These are phyloP conservation scores for Mesitornis unicolor DNA, from an alignment of 2,113 vertebrate genomes.

Conservation along the genomic window DNA sequence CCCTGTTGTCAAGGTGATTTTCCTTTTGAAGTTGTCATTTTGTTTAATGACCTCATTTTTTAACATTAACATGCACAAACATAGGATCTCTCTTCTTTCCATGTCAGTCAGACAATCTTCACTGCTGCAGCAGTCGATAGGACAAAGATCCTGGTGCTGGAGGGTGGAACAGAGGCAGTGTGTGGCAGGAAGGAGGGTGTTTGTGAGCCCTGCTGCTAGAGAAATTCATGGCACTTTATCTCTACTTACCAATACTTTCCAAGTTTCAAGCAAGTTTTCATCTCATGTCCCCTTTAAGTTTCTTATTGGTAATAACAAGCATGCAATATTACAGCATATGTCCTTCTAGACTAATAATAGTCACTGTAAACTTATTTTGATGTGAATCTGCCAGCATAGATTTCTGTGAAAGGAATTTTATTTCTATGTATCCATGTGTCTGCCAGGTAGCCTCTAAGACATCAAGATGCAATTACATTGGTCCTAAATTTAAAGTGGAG, in stretches of 20 bases:
- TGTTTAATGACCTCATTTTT: not conserved
- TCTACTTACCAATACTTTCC: not conserved
- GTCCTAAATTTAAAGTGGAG: not conserved
- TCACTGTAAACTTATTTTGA: not conserved
- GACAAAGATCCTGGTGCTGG: not conserved
- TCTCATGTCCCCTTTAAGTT: not conserved
- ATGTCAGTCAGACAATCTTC: not conserved
- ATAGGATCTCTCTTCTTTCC: not conserved
- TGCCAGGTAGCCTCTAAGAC: not conserved
- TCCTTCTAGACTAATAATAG: not conserved
- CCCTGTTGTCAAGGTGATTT: constrained; percentile 37
- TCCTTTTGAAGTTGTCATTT: constrained; percentile 20
- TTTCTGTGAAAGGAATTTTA: not conserved
- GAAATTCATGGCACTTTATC: not conserved
- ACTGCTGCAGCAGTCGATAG: not conserved
- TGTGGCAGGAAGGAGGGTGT: not conserved
- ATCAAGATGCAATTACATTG: not conserved
- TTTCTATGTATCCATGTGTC: not conserved
- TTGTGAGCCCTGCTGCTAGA: not conserved
- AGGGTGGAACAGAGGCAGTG: not conserved
- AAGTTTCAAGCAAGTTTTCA: not conserved
- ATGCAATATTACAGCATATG: not conserved
- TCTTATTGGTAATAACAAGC: not conserved
- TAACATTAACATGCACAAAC: not conserved
- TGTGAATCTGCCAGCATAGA: not conserved